These are phyloP conservation scores for Bryconaethiops microstoma DNA, from an alignment of 2,797 vertebrate species.

Conservation along the genomic window DNA sequence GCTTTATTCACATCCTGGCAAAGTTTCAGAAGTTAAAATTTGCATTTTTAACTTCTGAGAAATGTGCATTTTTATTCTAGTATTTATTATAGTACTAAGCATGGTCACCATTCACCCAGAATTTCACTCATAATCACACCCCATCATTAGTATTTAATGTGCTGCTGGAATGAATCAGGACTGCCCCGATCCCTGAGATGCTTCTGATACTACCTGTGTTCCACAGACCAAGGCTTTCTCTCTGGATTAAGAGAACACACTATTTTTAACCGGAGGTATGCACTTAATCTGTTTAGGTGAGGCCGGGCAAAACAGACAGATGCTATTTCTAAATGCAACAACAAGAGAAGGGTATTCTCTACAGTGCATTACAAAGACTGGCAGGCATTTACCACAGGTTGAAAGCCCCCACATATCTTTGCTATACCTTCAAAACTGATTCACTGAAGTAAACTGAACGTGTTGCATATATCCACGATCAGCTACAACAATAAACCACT, in stretches of 20 bases:
- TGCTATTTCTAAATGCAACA: neutral
- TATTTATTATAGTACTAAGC: too few species aligned
- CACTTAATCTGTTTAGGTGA: slow-evolving; percentile 42
- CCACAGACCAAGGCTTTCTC: slow-evolving; percentile 21
- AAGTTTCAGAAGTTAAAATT: neutral
- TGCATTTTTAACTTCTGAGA: neutral
- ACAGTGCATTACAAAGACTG: neutral
- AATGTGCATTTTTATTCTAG: neutral
- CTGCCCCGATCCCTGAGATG: slow-evolving; percentile 25
- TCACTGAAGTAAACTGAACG: neutral
- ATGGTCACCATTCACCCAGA: neutral
- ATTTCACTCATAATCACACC: neutral
- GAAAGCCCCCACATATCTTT: neutral
- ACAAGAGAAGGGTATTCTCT: neutral
- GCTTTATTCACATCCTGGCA: too few species aligned
- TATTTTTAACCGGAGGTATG: slow-evolving; percentile 43
- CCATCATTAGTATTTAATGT: neutral
- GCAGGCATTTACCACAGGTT: neutral
- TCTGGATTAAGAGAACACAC: slow-evolving; percentile 43
- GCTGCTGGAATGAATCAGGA: neutral
- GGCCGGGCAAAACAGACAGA: slow-evolving; percentile 21
- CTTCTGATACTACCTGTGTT: slow-evolving; percentile 15
- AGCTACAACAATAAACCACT: too few species aligned
- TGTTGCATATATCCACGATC: neutral
- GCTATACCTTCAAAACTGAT: neutral